Conservation (phyloP, 2,888 invertebrate genomes). For the Harpagoxenus sublaevis region DNA sequence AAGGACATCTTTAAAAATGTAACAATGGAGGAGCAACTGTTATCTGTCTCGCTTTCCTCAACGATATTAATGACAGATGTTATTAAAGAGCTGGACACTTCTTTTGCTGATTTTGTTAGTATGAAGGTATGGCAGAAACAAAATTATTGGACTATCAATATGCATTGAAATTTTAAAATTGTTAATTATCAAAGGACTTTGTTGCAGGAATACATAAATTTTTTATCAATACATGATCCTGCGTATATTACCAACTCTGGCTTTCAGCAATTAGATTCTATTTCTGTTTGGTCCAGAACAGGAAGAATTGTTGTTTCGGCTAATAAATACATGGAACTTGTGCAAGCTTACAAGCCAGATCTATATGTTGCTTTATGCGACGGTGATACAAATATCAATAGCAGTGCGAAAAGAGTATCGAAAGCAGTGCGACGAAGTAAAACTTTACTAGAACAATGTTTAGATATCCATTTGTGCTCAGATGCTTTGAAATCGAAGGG, state of each 20-base stretch:
- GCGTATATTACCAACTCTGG: conserved; percentile 90
- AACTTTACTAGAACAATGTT: conserved; percentile 90
- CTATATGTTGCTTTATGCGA: conserved; percentile 94
- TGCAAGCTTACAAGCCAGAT: conserved; percentile 93
- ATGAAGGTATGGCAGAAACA: conserved; percentile 83
- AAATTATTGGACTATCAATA: neutral
- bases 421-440: conserved; percentile 92
- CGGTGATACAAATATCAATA: conserved; percentile 90
- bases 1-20: conserved; percentile 91
- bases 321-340: conserved; percentile 92
- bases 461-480: conserved; percentile 89
- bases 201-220: conserved; percentile 86
- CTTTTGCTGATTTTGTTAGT: conserved; percentile 89
- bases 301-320: conserved; percentile 91
- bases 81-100: conserved; percentile 89
- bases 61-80: conserved; percentile 90
- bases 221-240: conserved; percentile 91
- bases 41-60: conserved; percentile 92
- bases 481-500: conserved; percentile 86
- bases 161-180: neutral
- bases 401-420: conserved; percentile 90
- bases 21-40: conserved; percentile 88
- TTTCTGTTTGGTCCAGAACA: conserved; percentile 93
- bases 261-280: conserved; percentile 90
- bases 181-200: conserved; percentile 4